Evolutionary conservation across 2,888 invertebrate genomes (phyloP).

Genomic region (Heteromyza rotundicornis): DNA sequence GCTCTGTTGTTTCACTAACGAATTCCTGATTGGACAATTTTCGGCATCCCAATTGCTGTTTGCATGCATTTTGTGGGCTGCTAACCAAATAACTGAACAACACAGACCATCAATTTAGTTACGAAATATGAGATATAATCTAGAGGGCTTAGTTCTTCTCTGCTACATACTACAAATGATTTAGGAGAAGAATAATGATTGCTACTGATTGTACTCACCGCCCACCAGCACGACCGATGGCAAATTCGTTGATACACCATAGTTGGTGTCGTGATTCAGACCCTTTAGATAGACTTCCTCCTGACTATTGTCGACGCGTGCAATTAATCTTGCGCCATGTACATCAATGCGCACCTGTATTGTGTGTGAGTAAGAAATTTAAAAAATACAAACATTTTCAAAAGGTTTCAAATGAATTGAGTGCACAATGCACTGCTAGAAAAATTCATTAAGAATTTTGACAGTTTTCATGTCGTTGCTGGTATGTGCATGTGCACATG

Average conservation of each 20-base stretch:
- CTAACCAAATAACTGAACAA: no score
- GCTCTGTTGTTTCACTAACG: no score
- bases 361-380: not conserved
- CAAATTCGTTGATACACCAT: slow-evolving; percentile 84
- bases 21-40: no score
- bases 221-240: slow-evolving; percentile 88
- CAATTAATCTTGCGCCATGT: slow-evolving; percentile 81
- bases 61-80: no score
- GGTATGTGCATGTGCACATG: slow-evolving; percentile 16
- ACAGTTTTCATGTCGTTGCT: slow-evolving; percentile 37
- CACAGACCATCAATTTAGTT: no score
- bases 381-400: not conserved
- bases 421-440: slow-evolving; percentile 41
- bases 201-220: no score
- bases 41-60: no score
- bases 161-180: no score
- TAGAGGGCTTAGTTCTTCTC: no score
- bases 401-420: not conserved
- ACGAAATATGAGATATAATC: no score
- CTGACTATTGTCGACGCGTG: slow-evolving; percentile 82
- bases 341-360: slow-evolving; percentile 82
- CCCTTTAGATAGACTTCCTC: slow-evolving; percentile 85
- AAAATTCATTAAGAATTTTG: slow-evolving; percentile 52
- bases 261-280: slow-evolving; percentile 81
- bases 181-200: no score